Evolutionary conservation across 2,888 invertebrate species (phyloP).

Genomic region (Lycia hirtaria): DNA sequence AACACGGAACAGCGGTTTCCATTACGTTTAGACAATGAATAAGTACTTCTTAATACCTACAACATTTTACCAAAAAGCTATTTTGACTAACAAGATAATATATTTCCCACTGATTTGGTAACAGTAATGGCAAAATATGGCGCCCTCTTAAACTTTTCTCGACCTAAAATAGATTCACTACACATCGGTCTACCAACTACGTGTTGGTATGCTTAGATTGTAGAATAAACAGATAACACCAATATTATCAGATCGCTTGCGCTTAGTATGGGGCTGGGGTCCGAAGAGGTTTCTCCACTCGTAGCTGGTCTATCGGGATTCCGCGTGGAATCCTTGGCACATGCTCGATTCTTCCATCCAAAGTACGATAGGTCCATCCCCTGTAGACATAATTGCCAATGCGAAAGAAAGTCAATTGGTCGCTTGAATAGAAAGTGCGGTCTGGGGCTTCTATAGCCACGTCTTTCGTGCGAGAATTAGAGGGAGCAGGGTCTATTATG

Average conservation of each 20-base stretch:
- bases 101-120: too few relatives aligned
- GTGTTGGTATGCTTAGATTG: too few relatives aligned
- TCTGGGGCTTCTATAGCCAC: constrained; percentile 4
- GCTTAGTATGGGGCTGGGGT: neutral
- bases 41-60: too few relatives aligned
- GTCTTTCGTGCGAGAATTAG: neutral
- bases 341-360: neutral
- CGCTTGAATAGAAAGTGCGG: neutral
- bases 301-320: neutral
- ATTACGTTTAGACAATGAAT: too few relatives aligned
- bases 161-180: too few relatives aligned
- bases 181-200: too few relatives aligned
- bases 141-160: too few relatives aligned
- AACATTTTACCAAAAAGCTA: too few relatives aligned
- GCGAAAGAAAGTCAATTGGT: neutral
- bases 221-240: neutral
- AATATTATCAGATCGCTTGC: neutral
- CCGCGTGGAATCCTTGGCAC: neutral
- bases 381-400: neutral
- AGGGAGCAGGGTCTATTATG: neutral
- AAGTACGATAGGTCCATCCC: neutral
- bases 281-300: neutral
- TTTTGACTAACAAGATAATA: too few relatives aligned
- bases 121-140: too few relatives aligned
- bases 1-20: too few relatives aligned